These are phyloP conservation scores for Augochlorella aurata DNA, from an alignment of 2,888 invertebrate genomes.

Conservation along the genomic window DNA sequence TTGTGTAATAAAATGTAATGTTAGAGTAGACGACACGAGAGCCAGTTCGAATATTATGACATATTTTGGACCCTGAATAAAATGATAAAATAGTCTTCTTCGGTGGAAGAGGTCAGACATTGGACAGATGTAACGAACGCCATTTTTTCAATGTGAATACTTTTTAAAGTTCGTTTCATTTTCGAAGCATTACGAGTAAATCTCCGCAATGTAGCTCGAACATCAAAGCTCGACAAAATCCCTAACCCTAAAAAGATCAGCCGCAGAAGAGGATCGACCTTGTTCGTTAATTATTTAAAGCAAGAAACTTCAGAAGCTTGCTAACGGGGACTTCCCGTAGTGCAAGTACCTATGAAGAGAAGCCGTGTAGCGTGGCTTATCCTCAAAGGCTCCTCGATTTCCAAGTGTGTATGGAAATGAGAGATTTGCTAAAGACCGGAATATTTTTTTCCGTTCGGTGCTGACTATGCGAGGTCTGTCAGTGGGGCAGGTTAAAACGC, in stretches of 20 bases:
- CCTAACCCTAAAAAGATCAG: neutral
- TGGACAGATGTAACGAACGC: neutral
- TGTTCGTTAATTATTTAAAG: neutral
- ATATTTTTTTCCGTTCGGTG: neutral
- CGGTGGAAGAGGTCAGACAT: neutral
- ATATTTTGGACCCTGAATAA: no score
- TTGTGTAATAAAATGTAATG: no score
- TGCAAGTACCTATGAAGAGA: neutral
- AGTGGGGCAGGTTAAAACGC: slow-evolving; percentile 21
- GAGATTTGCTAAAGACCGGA: neutral
- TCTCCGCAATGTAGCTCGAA: neutral
- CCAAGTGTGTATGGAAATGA: neutral
- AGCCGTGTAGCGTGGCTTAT: neutral
- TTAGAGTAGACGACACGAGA: no score
- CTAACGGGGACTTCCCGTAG: neutral
- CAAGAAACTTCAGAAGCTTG: neutral
- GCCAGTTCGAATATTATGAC: no score
- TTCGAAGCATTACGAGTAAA: no score
- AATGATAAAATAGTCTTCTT: no score
- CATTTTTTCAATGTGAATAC: no score
- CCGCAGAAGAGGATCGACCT: neutral
- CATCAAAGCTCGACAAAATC: neutral
- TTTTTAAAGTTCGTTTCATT: no score
- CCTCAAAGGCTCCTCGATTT: neutral
- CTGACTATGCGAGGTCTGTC: neutral